These are phyloP conservation scores for Poecilia velifera DNA, from an alignment of 2,797 vertebrate genomes.

Conservation along the genomic window DNA sequence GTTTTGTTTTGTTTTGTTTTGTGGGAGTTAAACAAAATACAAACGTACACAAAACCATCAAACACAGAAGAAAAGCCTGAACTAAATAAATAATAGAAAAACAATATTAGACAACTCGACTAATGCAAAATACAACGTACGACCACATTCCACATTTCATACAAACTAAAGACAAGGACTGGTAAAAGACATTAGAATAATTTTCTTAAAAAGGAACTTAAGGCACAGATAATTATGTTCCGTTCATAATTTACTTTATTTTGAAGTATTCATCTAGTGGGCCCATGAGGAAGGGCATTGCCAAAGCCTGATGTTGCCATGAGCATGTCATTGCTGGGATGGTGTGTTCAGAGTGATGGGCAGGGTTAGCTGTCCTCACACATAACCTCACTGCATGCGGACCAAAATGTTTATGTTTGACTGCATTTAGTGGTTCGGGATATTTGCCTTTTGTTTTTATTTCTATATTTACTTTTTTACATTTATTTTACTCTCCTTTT, in stretches of 20 bases:
- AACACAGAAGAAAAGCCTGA: not conserved
- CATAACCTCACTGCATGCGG: not conserved
- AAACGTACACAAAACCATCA: not conserved
- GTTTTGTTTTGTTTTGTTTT: not conserved
- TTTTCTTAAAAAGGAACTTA: no score
- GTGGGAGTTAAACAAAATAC: no score
- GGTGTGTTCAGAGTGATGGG: not conserved
- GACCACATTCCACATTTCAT: no score
- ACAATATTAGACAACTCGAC: not conserved
- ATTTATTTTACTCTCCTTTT: not conserved
- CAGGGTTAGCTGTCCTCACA: not conserved
- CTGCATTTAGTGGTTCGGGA: not conserved
- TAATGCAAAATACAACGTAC: not conserved
- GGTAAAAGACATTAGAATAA: no score
- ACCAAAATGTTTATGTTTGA: not conserved
- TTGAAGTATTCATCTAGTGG: no score
- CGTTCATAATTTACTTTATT: no score
- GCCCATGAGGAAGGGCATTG: not conserved
- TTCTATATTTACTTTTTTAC: not conserved
- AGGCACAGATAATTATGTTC: no score
- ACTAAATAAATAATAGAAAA: not conserved
- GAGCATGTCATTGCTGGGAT: no score
- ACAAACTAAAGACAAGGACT: no score
- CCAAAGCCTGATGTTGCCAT: not conserved
- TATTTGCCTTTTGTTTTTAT: not conserved